These are phyloP conservation scores for Oreochromis grahami DNA, from an alignment of 2,797 vertebrate genomes.

Conservation along the genomic window DNA sequence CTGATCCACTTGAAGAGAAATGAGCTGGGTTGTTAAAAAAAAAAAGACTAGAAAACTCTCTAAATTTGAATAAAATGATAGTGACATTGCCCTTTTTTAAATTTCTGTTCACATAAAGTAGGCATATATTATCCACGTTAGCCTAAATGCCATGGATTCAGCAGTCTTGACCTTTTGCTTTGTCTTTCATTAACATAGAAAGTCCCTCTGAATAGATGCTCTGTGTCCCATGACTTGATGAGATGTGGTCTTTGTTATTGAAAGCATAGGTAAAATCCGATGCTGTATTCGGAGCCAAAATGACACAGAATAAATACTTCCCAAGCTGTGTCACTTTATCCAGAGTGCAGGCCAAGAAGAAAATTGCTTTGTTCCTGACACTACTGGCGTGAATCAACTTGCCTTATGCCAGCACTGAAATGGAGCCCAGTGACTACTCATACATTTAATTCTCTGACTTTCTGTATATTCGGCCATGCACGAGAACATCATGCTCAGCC, in stretches of 20 bases:
- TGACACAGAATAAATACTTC: not conserved
- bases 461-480: not conserved
- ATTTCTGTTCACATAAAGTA: not conserved
- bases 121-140: not conserved
- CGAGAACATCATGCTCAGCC: conserved; percentile 27
- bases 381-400: not conserved
- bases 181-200: not conserved
- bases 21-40: too few species aligned
- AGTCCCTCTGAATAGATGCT: not conserved
- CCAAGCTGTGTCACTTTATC: not conserved
- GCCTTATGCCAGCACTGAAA: conserved; percentile 1
- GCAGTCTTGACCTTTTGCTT: not conserved
- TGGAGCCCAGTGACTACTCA: not conserved
- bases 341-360: not conserved
- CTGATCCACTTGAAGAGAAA: not conserved
- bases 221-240: not conserved
- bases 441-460: not conserved
- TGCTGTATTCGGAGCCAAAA: not conserved
- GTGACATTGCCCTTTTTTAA: not conserved
- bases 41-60: not conserved
- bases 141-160: not conserved
- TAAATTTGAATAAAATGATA: not conserved
- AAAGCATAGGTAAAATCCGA: not conserved
- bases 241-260: not conserved
- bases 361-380: not conserved